phyloP scores from a whole-genome alignment of 2,888 invertebrate species.

The Agrotis ipsilon region DNA sequence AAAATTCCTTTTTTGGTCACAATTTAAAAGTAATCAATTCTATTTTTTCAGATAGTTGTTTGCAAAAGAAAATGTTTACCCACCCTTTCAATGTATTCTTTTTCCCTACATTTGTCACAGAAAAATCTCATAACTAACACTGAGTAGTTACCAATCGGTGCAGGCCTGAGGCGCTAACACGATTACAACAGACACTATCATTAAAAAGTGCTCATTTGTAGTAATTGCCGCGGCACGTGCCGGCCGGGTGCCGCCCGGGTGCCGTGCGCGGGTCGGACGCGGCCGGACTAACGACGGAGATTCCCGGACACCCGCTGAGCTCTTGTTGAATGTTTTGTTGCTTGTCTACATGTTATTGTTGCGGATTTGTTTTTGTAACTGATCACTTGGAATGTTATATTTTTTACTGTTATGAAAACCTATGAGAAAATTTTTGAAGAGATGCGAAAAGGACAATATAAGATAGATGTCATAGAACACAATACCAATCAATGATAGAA shows the following conservation, averaged over 20 bases:
- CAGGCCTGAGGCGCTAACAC: conserved; percentile 57
- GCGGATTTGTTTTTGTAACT: conserved; percentile 52
- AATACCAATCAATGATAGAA: neutral
- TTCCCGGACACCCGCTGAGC: conserved; percentile 82
- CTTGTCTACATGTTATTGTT: conserved; percentile 63
- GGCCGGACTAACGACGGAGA: conserved; percentile 73
- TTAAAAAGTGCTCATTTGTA: conserved; percentile 70
- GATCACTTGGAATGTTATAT: conserved; percentile 11
- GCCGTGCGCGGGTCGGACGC: conserved; percentile 60
- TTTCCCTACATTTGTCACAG: neutral
- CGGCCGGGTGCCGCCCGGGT: conserved; percentile 49
- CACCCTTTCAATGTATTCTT: too few species aligned
- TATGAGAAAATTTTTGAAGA: neutral
- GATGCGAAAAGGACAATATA: neutral
- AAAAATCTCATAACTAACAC: neutral
- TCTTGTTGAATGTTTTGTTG: conserved; percentile 55
- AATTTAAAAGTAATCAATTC: too few species aligned
- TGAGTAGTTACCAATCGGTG: conserved; percentile 14
- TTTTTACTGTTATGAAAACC: neutral
- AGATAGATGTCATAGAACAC: neutral
- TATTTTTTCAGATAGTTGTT: too few species aligned
- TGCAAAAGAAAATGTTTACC: too few species aligned
- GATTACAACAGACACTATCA: conserved; percentile 66
- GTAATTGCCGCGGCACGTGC: conserved; percentile 63
- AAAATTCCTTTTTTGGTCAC: too few species aligned